Conservation (phyloP, 1,140 invertebrate genomes). For the Papilio polytes region DNA sequence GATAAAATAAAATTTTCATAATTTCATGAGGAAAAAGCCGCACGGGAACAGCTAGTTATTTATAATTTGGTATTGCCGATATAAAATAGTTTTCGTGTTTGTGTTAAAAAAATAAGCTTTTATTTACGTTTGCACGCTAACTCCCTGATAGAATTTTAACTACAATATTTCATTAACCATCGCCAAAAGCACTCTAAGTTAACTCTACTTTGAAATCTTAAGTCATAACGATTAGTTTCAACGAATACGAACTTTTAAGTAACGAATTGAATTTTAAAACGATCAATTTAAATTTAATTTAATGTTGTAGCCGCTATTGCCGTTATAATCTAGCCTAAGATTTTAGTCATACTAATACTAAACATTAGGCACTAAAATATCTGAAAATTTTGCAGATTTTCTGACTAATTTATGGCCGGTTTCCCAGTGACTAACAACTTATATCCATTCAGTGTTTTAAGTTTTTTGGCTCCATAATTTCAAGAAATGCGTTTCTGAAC, state of each 20-base stretch:
- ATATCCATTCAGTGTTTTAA: too few species aligned
- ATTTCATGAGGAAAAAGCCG: too few species aligned
- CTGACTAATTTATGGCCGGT: too few species aligned
- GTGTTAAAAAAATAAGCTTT: background rate
- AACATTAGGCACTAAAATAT: background rate
- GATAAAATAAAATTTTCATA: too few species aligned
- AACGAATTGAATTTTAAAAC: background rate
- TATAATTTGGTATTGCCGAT: background rate
- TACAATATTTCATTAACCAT: background rate
- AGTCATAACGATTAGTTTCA: slow-evolving; percentile 6
- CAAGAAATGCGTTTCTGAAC: too few species aligned
- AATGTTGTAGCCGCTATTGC: background rate
- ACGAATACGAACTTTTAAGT: background rate
- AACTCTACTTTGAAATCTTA: slow-evolving; percentile 1
- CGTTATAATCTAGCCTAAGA: too few species aligned
- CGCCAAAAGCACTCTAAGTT: background rate
- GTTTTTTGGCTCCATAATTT: too few species aligned
- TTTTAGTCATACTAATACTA: background rate
- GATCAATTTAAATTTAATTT: background rate
- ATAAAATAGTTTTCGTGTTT: background rate
- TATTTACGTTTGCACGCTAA: background rate
- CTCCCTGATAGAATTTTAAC: background rate
- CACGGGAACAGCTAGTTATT: too few species aligned
- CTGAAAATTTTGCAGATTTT: background rate
- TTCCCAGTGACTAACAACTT: too few species aligned